Conservation (phyloP, 2,113 vertebrate genomes). For the Amia ocellicauda region DNA sequence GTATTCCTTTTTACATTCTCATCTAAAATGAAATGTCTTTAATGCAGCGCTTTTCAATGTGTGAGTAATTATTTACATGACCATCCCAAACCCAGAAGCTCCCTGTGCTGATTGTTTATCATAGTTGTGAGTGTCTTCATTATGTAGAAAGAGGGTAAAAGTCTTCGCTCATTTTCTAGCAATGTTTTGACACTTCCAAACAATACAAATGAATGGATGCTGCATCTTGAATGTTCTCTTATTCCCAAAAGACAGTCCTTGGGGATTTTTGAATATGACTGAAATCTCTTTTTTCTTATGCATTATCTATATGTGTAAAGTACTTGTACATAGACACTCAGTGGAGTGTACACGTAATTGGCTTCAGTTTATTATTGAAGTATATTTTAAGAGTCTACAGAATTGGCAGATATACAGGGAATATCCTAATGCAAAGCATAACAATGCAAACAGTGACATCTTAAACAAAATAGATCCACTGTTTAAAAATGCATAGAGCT, state of each 20-base stretch:
- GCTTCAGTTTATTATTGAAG: slow-evolving; percentile 1
- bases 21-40: too few relatives aligned
- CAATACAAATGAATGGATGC: slow-evolving; percentile 8
- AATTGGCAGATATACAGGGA: too few relatives aligned
- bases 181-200: slow-evolving; percentile 16
- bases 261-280: slow-evolving; percentile 10
- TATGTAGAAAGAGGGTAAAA: not conserved
- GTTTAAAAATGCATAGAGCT: too few relatives aligned
- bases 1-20: too few relatives aligned
- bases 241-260: slow-evolving; percentile 2
- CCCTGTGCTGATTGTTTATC: not conserved
- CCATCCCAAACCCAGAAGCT: not conserved
- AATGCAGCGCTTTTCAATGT: not conserved
- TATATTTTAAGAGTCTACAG: too few relatives aligned
- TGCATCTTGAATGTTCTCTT: not conserved
- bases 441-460: too few relatives aligned
- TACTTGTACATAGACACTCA: not conserved
- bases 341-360: slow-evolving; percentile 10
- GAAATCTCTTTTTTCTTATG: not conserved
- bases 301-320: slow-evolving; percentile 1
- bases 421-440: not conserved
- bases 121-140: too few relatives aligned
- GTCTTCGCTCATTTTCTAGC: not conserved
- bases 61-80: not conserved
- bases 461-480: too few relatives aligned